Evolutionary conservation across 2,888 invertebrate species (phyloP).

Genomic region (Pristionchus exspectatus): DNA sequence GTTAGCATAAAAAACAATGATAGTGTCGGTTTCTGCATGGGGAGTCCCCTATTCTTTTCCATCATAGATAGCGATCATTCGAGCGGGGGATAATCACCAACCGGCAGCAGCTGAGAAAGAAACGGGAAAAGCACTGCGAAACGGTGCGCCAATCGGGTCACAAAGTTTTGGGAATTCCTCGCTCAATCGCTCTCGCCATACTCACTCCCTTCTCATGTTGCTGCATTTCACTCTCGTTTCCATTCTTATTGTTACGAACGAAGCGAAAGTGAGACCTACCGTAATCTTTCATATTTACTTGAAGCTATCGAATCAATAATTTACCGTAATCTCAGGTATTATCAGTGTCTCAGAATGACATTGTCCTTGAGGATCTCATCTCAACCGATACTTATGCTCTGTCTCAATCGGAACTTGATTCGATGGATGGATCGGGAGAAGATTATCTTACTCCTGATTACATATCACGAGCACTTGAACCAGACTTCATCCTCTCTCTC

Average conservation of each 20-base stretch:
- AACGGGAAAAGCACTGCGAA: slow-evolving; percentile 46
- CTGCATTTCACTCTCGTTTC: slow-evolving; percentile 21
- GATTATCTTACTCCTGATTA: slow-evolving; percentile 38
- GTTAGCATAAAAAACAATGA: no score
- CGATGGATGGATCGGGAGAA: slow-evolving; percentile 27
- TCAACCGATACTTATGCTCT: slow-evolving; percentile 10
- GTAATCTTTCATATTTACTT: background rate
- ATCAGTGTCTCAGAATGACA: background rate
- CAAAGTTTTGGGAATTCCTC: slow-evolving; percentile 20
- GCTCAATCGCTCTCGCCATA: background rate
- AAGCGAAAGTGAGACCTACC: slow-evolving; percentile 11
- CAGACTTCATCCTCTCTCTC: slow-evolving; percentile 35
- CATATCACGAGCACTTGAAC: background rate
- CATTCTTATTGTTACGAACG: background rate
- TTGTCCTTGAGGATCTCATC: slow-evolving; percentile 30
- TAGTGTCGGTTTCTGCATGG: background rate
- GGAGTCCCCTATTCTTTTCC: background rate
- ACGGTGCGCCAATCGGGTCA: slow-evolving; percentile 40
- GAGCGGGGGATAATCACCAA: background rate
- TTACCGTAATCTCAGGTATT: background rate
- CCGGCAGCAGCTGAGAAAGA: slow-evolving; percentile 12
- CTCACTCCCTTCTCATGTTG: slow-evolving; percentile 20
- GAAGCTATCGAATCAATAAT: background rate
- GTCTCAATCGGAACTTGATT: background rate
- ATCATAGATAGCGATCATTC: background rate